Conservation (phyloP, 2,113 vertebrate genomes). For the Crotalus horridus region DNA sequence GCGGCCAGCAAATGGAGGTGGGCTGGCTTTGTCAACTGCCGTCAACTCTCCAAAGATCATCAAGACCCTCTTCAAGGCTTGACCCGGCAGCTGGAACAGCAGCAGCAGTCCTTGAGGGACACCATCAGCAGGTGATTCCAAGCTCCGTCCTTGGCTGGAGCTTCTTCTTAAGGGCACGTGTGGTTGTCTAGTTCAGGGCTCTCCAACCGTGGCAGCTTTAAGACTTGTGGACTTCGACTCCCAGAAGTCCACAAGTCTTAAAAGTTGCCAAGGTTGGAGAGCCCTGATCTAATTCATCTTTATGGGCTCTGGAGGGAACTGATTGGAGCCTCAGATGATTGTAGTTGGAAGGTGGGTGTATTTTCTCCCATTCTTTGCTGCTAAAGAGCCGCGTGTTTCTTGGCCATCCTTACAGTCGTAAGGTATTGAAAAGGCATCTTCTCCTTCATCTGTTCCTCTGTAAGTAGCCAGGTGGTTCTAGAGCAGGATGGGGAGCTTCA, state of each 20-base stretch:
- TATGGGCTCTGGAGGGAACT: not conserved
- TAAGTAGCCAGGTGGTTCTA: not conserved
- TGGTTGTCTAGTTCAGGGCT: not conserved
- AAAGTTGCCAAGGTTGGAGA: not conserved
- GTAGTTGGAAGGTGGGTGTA: not conserved
- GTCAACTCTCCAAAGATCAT: not conserved
- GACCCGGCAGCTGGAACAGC: constrained; percentile 65
- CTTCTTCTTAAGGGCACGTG: not conserved
- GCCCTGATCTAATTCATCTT: not conserved
- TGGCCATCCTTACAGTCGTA: not conserved
- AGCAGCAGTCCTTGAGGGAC: constrained; percentile 60
- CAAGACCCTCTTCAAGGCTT: constrained; percentile 62
- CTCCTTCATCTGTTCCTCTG: not conserved
- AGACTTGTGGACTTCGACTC: not conserved
- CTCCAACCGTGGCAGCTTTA: not conserved
- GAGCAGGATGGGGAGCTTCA: not conserved
- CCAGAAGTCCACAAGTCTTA: not conserved
- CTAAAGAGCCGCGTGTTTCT: not conserved
- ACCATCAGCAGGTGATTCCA: constrained; percentile 71
- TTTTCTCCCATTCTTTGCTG: not conserved
- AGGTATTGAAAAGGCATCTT: not conserved
- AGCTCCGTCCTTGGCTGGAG: not conserved
- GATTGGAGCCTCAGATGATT: not conserved
- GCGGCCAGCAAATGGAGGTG: constrained; percentile 71
- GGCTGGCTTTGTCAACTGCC: constrained; percentile 76